Percentiles rank a stretch among this genome's conserved stretches.
Conservation (phyloP, 2,113 vertebrate genomes). For the Actinemys pallida region DNA sequence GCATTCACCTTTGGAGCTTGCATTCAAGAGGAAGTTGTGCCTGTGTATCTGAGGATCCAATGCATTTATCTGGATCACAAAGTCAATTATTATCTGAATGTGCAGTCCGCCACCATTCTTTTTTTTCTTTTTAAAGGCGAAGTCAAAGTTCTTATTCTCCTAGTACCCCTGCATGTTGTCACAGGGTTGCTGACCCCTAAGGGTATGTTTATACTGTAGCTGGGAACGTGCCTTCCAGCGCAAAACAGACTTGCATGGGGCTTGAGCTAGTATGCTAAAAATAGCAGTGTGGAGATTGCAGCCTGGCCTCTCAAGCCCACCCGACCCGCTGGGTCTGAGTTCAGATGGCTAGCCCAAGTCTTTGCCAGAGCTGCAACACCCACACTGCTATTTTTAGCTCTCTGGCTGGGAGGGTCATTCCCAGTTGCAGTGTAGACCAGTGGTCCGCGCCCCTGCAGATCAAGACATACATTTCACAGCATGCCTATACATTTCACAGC, state of each 20-base stretch:
- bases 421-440: not conserved
- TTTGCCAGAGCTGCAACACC: not conserved
- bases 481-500: constrained; percentile 13
- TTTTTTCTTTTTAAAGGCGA: not conserved
- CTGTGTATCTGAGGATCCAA: not conserved
- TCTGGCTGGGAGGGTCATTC: not conserved
- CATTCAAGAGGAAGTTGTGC: not conserved
- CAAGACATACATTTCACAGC: not conserved
- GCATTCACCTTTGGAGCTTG: not conserved
- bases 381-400: not conserved
- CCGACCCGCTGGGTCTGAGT: not conserved
- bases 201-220: no score
- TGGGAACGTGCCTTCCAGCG: no score
- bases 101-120: not conserved
- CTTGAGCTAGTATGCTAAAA: not conserved
- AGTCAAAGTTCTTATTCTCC: constrained; percentile 17
- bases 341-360: not conserved
- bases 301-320: not conserved
- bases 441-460: not conserved
- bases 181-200: not conserved
- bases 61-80: not conserved
- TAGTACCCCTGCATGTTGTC: not conserved
- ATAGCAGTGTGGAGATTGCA: not conserved
- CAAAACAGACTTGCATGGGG: not conserved
- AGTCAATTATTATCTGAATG: not conserved